phyloP scores from a whole-genome alignment of 2,113 vertebrate genomes.

The Coregonus clupeaformis region DNA sequence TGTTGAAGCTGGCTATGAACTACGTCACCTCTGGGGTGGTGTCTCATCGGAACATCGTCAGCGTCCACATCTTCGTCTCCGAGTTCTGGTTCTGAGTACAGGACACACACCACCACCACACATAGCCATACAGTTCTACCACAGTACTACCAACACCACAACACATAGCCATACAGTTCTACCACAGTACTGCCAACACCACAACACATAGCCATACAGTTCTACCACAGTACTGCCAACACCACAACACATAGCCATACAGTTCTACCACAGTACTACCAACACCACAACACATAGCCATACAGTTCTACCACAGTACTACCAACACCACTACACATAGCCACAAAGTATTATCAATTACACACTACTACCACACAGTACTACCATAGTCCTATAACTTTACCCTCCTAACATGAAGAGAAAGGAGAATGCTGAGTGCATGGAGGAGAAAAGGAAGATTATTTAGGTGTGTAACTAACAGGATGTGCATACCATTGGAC shows the following conservation, averaged over 20 bases:
- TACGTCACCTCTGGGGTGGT: conserved; percentile 77
- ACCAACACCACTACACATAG: too few relatives aligned
- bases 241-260: too few relatives aligned
- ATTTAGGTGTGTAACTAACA: conserved; percentile 1
- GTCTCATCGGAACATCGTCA: conserved; percentile 80
- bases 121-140: not conserved
- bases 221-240: too few relatives aligned
- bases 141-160: too few relatives aligned
- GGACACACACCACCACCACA: not conserved
- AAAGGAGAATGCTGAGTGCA: not conserved
- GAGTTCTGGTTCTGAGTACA: conserved; percentile 85
- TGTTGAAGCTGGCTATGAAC: conserved; percentile 83
- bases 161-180: too few relatives aligned
- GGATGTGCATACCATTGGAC: conserved; percentile 40
- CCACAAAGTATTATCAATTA: too few relatives aligned
- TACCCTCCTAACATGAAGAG: conserved; percentile 20
- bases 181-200: too few relatives aligned
- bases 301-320: too few relatives aligned
- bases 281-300: too few relatives aligned
- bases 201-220: too few relatives aligned
- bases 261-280: too few relatives aligned
- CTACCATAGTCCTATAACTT: not conserved
- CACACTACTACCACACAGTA: too few relatives aligned
- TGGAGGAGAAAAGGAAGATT: not conserved
- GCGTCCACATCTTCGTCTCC: conserved; percentile 81